phyloP scores from a whole-genome alignment of 2,888 invertebrate species.

The Clistopyga incitator region DNA sequence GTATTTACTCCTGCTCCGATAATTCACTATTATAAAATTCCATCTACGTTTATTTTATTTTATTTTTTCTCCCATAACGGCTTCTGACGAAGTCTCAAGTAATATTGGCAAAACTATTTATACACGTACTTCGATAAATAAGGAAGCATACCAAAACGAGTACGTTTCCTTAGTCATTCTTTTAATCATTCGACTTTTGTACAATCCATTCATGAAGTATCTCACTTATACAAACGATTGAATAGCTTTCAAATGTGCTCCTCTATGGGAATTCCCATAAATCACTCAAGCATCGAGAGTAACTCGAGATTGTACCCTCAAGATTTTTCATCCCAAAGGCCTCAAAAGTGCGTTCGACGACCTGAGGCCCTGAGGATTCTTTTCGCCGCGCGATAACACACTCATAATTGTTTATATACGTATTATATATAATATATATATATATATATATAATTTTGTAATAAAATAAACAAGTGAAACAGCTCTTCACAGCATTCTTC shows the following conservation, averaged over 20 bases:
- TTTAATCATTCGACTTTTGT: slow-evolving; percentile 55
- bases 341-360: slow-evolving; percentile 32
- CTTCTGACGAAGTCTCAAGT: slow-evolving; percentile 55
- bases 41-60: slow-evolving; percentile 66
- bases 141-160: slow-evolving; percentile 40
- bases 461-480: slow-evolving; percentile 66
- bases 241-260: slow-evolving; percentile 26
- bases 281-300: slow-evolving; percentile 45
- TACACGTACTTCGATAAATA: slow-evolving; percentile 16
- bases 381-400: slow-evolving; percentile 24
- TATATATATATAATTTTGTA: slow-evolving; percentile 62
- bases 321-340: not conserved
- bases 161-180: slow-evolving; percentile 21
- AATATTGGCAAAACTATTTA: slow-evolving; percentile 62
- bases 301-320: slow-evolving; percentile 34
- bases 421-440: slow-evolving; percentile 5
- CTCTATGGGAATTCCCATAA: slow-evolving; percentile 34
- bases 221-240: slow-evolving; percentile 51
- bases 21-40: slow-evolving; percentile 69
- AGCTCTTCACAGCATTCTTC: slow-evolving; percentile 63
- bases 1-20: slow-evolving; percentile 70
- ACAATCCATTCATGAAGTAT: slow-evolving; percentile 58
- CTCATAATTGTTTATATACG: slow-evolving; percentile 26
- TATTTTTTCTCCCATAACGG: slow-evolving; percentile 38
- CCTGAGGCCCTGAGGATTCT: slow-evolving; percentile 1